phyloP scores from a whole-genome alignment of 2,888 invertebrate genomes.

The Nomada ferruginata region DNA sequence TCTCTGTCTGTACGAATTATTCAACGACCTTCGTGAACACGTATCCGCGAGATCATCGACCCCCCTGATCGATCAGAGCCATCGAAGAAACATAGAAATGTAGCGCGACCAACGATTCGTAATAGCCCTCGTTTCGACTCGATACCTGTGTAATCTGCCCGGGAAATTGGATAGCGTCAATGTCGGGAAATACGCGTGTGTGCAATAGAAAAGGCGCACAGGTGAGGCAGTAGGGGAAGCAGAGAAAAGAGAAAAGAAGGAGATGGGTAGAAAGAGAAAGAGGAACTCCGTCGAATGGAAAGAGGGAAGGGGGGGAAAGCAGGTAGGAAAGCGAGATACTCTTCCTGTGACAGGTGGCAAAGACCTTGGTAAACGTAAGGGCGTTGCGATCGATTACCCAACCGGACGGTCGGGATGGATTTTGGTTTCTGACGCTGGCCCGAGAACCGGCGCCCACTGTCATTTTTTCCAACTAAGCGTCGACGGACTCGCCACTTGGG shows the following conservation, averaged over 20 bases:
- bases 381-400: conserved; percentile 79
- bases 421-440: conserved; percentile 57
- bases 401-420: conserved; percentile 65
- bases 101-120: neutral
- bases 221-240: neutral
- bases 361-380: conserved; percentile 78
- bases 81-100: too few relatives aligned
- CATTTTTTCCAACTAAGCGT: conserved; percentile 66
- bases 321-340: conserved; percentile 68
- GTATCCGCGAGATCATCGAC: conserved; percentile 45
- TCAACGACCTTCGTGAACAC: conserved; percentile 49
- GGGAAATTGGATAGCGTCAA: neutral
- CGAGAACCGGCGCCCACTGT: conserved; percentile 55
- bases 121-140: conserved; percentile 8
- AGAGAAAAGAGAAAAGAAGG: neutral
- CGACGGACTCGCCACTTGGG: conserved; percentile 73
- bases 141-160: conserved; percentile 1
- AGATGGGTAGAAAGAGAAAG: conserved; percentile 23
- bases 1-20: conserved; percentile 28
- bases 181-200: neutral
- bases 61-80: conserved; percentile 19
- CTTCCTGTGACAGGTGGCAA: conserved; percentile 78
- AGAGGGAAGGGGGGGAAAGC: conserved; percentile 27
- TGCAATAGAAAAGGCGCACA: neutral
- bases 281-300: conserved; percentile 12